These are phyloP conservation scores for Caenorhabditis macrosperma DNA, from an alignment of 2,888 invertebrate genomes.

Conservation along the genomic window DNA sequence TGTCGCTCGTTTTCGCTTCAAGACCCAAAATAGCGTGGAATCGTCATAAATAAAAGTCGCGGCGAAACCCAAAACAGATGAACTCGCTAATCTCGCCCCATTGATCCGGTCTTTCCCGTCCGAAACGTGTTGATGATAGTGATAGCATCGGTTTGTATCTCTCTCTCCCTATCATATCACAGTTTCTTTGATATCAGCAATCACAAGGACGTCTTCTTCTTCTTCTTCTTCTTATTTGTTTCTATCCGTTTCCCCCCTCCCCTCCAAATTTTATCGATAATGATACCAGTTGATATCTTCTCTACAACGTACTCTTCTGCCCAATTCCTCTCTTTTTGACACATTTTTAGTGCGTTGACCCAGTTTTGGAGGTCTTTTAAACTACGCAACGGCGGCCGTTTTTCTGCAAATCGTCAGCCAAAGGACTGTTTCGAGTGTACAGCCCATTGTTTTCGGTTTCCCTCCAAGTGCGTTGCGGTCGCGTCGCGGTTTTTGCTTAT, in stretches of 20 bases:
- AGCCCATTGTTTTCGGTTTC: not conserved
- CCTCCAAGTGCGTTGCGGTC: no score
- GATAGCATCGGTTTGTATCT: no score
- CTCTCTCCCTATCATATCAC: not conserved
- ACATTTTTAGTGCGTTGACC: not conserved
- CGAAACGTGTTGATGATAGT: not conserved
- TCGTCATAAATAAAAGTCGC: no score
- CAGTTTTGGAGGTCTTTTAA: not conserved
- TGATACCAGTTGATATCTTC: no score
- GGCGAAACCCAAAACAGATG: not conserved
- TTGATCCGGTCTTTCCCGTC: not conserved
- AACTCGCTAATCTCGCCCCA: not conserved
- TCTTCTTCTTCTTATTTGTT: not conserved
- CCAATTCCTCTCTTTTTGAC: no score
- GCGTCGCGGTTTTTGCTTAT: not conserved
- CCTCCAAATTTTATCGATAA: not conserved
- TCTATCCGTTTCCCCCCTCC: not conserved
- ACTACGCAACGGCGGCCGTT: no score
- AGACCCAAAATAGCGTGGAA: no score
- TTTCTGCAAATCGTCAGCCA: no score
- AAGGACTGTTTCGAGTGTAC: no score
- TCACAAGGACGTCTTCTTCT: not conserved
- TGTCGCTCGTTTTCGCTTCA: no score
- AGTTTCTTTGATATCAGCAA: constrained; percentile 1
- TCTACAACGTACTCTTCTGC: no score